Evolutionary conservation across 2,797 vertebrate species (phyloP), one percentile per base, ranked within the genome.

Genomic region (Spinus olivaceus): DNA sequence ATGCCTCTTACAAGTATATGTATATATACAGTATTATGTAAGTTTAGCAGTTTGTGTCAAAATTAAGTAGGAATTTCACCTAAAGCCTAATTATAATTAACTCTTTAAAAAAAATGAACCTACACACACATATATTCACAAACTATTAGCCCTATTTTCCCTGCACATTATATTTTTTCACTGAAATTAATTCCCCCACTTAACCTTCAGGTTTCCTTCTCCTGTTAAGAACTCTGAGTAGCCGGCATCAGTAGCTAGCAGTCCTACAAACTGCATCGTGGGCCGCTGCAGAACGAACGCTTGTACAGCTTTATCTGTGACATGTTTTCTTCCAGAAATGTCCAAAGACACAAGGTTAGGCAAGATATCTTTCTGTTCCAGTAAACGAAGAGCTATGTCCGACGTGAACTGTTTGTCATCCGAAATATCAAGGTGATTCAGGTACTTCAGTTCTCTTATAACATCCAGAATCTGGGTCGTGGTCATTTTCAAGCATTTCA

Each of bases 331-430:
- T 57, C 99, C 99, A 1, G 99, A 99, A 87, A 99, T 98, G 81
- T 99, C 99, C 91, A 99, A 95, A 46, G 99, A 99, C 87, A 99
- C 97, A 1, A 99, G 98, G 82, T 97, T 98, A 17, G 99, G 99
- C 63, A 99, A 97, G 87, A 99, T 99, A 42, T 98, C 98, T 8
- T 98, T 98, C 96, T 99, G 99, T 64, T 99, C 98, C 37, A 99
- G 97, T 64, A 99, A 98, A 56, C 99, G 99, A 80, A 99, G 98
- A 56, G 99, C 99, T 97, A 99, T 99, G 60, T 99, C 99, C 9
- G 99, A 99, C 2, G 99, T 99, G 95, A 99, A 99, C 97, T 99
- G 99, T 95, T 99, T 99, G 95, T 99, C 99, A 90, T 99, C 99
- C 1, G 99, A 99, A 97, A 99, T 99, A 97, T 99, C 99, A 94